phyloP scores from a whole-genome alignment of 2,888 invertebrate genomes.

The Gastrophysa polygoni region DNA sequence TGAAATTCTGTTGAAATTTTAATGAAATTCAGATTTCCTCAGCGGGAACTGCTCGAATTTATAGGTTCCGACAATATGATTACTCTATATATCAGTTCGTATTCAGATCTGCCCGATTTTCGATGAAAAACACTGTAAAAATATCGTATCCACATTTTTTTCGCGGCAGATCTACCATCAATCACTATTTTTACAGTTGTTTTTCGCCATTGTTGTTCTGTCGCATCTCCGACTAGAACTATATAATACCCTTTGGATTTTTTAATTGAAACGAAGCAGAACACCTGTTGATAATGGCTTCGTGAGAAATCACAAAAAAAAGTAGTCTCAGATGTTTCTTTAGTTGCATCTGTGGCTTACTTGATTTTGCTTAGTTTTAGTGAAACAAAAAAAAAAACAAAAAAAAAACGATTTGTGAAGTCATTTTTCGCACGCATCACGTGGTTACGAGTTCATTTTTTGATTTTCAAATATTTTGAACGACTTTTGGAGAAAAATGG shows the following conservation, averaged over 20 bases:
- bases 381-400: neutral
- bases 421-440: too few species aligned
- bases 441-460: too few species aligned
- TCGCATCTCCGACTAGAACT: too few species aligned
- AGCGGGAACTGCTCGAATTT: constrained; percentile 14
- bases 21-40: constrained; percentile 21
- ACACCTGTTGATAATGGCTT: constrained; percentile 20
- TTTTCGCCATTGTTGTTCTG: constrained; percentile 29
- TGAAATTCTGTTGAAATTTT: constrained; percentile 26
- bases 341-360: neutral
- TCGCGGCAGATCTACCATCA: constrained; percentile 34
- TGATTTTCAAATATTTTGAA: too few species aligned
- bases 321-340: constrained; percentile 20
- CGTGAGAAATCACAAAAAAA: constrained; percentile 10
- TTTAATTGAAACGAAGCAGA: constrained; percentile 23
- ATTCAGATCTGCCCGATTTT: constrained; percentile 30
- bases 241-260: constrained; percentile 28
- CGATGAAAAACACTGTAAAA: constrained; percentile 32
- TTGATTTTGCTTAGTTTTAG: neutral
- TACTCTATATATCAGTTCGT: constrained; percentile 1
- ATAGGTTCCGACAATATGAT: neutral
- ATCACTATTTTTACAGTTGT: constrained; percentile 34
- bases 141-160: constrained; percentile 14
- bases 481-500: too few species aligned
- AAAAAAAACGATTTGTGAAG: too few species aligned